Percentiles rank a stretch among this genome's conserved stretches.
phyloP scores from a whole-genome alignment of 2,888 invertebrate species.

The Abscondita cerata region DNA sequence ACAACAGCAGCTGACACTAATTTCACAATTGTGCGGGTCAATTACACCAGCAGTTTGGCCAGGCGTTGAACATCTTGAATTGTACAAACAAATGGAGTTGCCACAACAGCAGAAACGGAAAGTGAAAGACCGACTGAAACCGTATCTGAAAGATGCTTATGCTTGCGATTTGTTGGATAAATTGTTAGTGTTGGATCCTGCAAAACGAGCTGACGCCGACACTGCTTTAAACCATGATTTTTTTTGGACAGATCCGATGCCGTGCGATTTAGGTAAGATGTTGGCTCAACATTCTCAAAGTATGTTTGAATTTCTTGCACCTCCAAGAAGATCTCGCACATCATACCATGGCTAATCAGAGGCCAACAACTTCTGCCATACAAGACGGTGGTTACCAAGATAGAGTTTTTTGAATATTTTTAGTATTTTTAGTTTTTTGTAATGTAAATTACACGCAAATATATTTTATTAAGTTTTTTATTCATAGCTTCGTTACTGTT shows the following conservation, averaged over 20 bases:
- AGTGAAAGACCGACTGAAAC: slow-evolving; percentile 83
- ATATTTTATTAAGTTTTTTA: too few species aligned
- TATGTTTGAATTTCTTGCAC: slow-evolving; percentile 94
- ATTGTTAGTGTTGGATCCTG: slow-evolving; percentile 89
- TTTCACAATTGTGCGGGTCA: slow-evolving; percentile 95
- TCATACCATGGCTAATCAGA: slow-evolving; percentile 62
- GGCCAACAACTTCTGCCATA: slow-evolving; percentile 60
- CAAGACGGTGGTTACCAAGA: slow-evolving; percentile 87
- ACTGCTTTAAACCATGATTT: slow-evolving; percentile 94
- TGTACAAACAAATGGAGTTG: slow-evolving; percentile 87
- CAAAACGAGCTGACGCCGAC: slow-evolving; percentile 87
- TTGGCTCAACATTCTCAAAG: slow-evolving; percentile 87
- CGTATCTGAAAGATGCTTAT: slow-evolving; percentile 89
- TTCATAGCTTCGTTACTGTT: too few species aligned
- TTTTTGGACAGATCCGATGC: slow-evolving; percentile 99
- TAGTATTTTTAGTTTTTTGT: too few species aligned
- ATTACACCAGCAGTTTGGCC: slow-evolving; percentile 95
- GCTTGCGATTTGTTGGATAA: slow-evolving; percentile 94
- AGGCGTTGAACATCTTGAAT: slow-evolving; percentile 86
- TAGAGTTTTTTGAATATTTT: slow-evolving; percentile 83
- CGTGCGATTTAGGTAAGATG: slow-evolving; percentile 90
- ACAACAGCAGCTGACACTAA: slow-evolving; percentile 92
- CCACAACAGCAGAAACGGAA: slow-evolving; percentile 87
- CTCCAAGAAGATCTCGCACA: slow-evolving; percentile 75
- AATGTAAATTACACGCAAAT: too few species aligned